Percentiles rank a stretch among this genome's conserved stretches.
These are phyloP conservation scores for Macaria liturata DNA, from an alignment of 2,888 invertebrate species.

Conservation along the genomic window DNA sequence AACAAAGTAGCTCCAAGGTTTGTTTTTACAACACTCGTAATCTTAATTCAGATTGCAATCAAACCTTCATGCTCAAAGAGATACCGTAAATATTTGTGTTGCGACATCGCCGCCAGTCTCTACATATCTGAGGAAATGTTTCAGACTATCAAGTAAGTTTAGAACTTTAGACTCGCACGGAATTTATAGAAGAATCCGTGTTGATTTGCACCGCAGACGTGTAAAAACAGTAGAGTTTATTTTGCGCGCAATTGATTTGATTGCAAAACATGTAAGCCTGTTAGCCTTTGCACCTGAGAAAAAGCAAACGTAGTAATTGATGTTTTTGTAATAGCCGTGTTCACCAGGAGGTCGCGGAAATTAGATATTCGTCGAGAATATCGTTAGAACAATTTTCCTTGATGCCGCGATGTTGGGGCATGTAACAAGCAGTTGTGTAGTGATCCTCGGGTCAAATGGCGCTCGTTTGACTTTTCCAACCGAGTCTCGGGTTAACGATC, in stretches of 20 bases:
- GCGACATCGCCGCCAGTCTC: slow-evolving; percentile 14
- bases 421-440: slow-evolving; percentile 32
- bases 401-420: slow-evolving; percentile 32
- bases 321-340: slow-evolving; percentile 17
- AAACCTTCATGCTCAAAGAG: slow-evolving; percentile 22
- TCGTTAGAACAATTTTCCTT: slow-evolving; percentile 33
- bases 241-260: slow-evolving; percentile 24
- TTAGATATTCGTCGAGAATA: slow-evolving; percentile 26
- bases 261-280: slow-evolving; percentile 26
- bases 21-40: slow-evolving; percentile 25
- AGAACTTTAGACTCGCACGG: not conserved
- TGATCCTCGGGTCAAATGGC: slow-evolving; percentile 39
- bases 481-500: slow-evolving; percentile 41
- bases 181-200: slow-evolving; percentile 3
- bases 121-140: slow-evolving; percentile 11
- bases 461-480: slow-evolving; percentile 42
- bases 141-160: no score
- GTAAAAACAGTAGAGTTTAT: slow-evolving; percentile 27
- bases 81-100: slow-evolving; percentile 23
- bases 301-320: slow-evolving; percentile 27
- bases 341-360: slow-evolving; percentile 28
- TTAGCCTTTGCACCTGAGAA: slow-evolving; percentile 23
- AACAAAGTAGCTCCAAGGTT: slow-evolving; percentile 22
- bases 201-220: slow-evolving; percentile 1
- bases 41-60: slow-evolving; percentile 25